Evolutionary conservation across 2,797 vertebrate genomes (phyloP), one percentile per base, ranked within the genome.

Genomic region (Sternotherus odoratus): DNA sequence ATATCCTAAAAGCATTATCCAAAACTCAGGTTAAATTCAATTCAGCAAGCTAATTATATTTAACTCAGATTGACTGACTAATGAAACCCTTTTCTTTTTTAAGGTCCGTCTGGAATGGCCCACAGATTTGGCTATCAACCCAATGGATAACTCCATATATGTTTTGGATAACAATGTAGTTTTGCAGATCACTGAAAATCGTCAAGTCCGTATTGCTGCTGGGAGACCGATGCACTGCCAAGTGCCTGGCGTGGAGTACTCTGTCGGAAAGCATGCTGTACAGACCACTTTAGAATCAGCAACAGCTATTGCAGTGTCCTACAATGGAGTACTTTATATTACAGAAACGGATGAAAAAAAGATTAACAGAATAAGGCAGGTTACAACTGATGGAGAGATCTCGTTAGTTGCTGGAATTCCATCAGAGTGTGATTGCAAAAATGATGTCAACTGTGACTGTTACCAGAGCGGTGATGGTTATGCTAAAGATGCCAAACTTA

Each of bases 51-150:
- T 84, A 43, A 79, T 90, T 94, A 88, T 5, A 57, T 78, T 89
- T 75, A 79, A 74, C 10, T 48, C 63, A 5, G 28, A 11, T 26
- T 82, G 83, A 57, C 66, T 36, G 69, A 78, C 89, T 96, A 82
- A 97, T 92, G 43, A 82, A 93, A 13, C 48, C 1, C 3, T 95
- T 95, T 88, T 87, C 0, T 93, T 87, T 88, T 60, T 96, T 85
- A 95, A 99, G 99, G 99, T 99, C 79, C 99, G 99, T 87, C 98
- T 99, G 97, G 99, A 99, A 91, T 99, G 99, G 99, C 99, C 99
- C 49, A 99, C 99, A 7, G 99, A 99, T 97, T 97, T 99, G 5
- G 98, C 99, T 12, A 98, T 99, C 74, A 99, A 99, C 97, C 99
- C 99, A 1, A 99, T 99, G 99, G 99, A 99, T 96, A 99, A 99